These are phyloP conservation scores for Oedothorax gibbosus DNA, from an alignment of 1,140 invertebrate genomes.

Conservation along the genomic window DNA sequence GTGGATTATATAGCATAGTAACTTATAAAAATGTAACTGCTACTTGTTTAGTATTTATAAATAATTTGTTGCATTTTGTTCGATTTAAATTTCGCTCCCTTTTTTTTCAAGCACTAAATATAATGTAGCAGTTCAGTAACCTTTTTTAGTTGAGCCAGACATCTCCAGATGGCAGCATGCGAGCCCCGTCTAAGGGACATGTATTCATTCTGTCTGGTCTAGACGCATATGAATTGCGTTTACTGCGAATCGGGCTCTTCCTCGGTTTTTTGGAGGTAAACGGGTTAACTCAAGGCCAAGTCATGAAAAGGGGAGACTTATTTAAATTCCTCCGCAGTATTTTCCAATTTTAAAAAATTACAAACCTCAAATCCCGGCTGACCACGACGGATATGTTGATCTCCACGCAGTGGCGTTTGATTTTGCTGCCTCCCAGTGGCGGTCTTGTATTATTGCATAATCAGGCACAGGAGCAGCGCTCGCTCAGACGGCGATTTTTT, in stretches of 20 bases:
- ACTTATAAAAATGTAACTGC: no score
- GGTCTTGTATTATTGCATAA: slow-evolving; percentile 58
- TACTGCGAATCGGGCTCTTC: slow-evolving; percentile 14
- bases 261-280: slow-evolving; percentile 57
- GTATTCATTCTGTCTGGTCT: no score
- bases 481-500: slow-evolving; percentile 60
- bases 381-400: slow-evolving; percentile 48
- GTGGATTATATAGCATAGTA: no score
- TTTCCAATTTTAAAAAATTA: background rate
- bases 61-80: no score
- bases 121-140: slow-evolving; percentile 13
- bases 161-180: slow-evolving; percentile 53
- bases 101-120: no score
- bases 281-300: slow-evolving; percentile 53
- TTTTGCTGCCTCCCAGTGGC: slow-evolving; percentile 40
- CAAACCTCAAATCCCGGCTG: no score
- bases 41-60: no score
- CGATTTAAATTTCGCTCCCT: no score
- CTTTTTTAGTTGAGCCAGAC: slow-evolving; percentile 43
- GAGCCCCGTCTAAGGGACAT: background rate
- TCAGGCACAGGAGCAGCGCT: slow-evolving; percentile 48
- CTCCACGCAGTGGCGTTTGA: slow-evolving; percentile 45
- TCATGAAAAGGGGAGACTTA: slow-evolving; percentile 28
- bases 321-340: slow-evolving; percentile 18
- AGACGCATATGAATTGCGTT: no score